Evolutionary conservation across 2,888 invertebrate genomes (phyloP), one percentile per base, ranked within the genome.

Genomic region (Drosophila helvetica): DNA sequence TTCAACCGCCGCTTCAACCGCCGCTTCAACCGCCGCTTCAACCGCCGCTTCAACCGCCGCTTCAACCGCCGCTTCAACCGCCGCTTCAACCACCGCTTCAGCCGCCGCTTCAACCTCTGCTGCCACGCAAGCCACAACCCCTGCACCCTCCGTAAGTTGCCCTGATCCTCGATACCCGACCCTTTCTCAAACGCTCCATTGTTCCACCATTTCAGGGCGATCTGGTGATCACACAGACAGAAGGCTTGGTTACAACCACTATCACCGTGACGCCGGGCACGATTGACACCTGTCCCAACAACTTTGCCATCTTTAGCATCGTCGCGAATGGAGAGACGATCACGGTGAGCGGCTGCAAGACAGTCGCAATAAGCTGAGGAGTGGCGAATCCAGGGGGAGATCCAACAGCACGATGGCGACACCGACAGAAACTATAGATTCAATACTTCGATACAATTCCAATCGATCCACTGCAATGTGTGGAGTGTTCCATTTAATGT

Each of bases 401-500:
- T 7, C 12, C 8, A 15, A 1, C 15, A 38, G 38, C 15, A n/a
- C n/a, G n/a, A 5, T 4, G 12, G 8, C 27, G 8, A 27, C 25
- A 25, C 27, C 27, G 8, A 0, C 15, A n/a, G 15, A n/a, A 4
- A 25, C 25, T 9, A n/a, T 50, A n/a, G n/a, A 25, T 25, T 15
- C 48, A n/a, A n/a, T n/a, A 17, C 30, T 45, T 10, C 25, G 7
- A 25, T 43, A 46, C 19, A 22, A 43, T 17, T 25, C 15, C 42
- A 68, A 5, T 50, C 8, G 38, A 10, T 38, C 38, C 15, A n/a
- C 12, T 17, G 43, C 43, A 55, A 65, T 76, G 58, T 65, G 65
- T 46, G 52, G 64, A 51, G 58, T 70, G 50, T 75, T 65, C 22
- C 33, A 65, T 61, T 45, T 38, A 57, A 47, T 45, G 25, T 25